Base-by-base conservation (phyloP, 2,113 vertebrate genomes). In the Halcyon senegalensis region DNA sequence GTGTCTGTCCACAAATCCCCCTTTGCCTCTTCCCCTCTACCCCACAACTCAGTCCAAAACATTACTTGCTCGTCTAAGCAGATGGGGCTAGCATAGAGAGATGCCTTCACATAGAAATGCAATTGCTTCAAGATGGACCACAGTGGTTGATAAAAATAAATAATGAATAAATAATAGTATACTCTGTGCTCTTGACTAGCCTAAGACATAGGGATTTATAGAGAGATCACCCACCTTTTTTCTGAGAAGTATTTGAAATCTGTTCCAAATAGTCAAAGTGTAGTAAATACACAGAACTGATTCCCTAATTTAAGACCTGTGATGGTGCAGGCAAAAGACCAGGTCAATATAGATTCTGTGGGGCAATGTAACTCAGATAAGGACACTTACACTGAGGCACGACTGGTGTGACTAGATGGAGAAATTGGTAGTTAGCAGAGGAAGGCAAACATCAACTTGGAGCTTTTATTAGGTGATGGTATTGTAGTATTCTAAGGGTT, bases 81-180 rank as follows among this genome's bases (percentile, higher is more conserved):
- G 90, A 97, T 93, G 91, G 72, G 84, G 50, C 84, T 84, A 92
- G 93, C 35, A 23, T 60, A 83, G 89, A 83, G 89, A 91, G 92
- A 95, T 96, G 81, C 78, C 79, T 94, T 95, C 64, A 64, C 56
- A 75, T 5, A 89, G 69, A 86, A 92, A 82, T 53, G 46, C 80
- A 97, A 97, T 97, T 96, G 95, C 82, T 97, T 97, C 97, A 98
- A 97, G 97, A 97, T 97, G 97, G 97, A 97, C 98, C 98, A 98
- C 97, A 97, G 95, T 89, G 87, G 88, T 84, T 90, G 97, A 87
- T 79, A 92, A 85, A 96, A 98, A 96, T 91, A 95, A 94, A 89
- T 84, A 95, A 83, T 59, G 74, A 85, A 78, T 93, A 89, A 95
- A 80, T 84, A 91, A 41, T 44, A 73, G 21, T 64, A 31, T 91